A percentile compares a stretch with the other conserved stretches of the same genome.
These are phyloP conservation scores for Ciconia maguari DNA, from an alignment of 2,113 vertebrate genomes.

Conservation along the genomic window DNA sequence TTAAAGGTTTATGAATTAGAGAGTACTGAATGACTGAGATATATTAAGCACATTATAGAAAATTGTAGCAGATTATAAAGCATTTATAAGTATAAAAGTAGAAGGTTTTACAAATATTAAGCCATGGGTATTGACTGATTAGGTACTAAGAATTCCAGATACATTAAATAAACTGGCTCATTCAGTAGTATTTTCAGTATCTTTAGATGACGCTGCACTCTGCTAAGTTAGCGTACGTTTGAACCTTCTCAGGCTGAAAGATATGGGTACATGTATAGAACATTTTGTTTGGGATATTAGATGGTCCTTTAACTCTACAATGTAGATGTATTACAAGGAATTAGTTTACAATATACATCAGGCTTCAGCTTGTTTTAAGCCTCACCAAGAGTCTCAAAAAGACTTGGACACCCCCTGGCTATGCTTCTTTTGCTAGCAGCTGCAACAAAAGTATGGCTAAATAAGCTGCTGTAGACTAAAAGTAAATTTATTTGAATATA, in stretches of 20 bases:
- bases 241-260: background rate
- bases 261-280: background rate
- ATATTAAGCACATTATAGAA: background rate
- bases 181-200: background rate
- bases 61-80: background rate
- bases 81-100: background rate
- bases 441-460: background rate
- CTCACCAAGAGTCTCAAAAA: background rate
- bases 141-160: background rate
- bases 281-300: background rate
- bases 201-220: background rate
- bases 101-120: background rate
- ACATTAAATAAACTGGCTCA: background rate
- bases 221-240: background rate
- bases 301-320: background rate
- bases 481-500: background rate
- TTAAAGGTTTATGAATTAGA: background rate
- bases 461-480: background rate
- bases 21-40: background rate
- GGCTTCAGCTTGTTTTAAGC: background rate
- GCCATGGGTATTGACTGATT: background rate
- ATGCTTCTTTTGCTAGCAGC: background rate
- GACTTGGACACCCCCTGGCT: background rate
- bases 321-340: background rate
- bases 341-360: background rate